These are phyloP conservation scores for Salvelinus namaycush DNA, from an alignment of 2,113 vertebrate genomes.

Conservation along the genomic window DNA sequence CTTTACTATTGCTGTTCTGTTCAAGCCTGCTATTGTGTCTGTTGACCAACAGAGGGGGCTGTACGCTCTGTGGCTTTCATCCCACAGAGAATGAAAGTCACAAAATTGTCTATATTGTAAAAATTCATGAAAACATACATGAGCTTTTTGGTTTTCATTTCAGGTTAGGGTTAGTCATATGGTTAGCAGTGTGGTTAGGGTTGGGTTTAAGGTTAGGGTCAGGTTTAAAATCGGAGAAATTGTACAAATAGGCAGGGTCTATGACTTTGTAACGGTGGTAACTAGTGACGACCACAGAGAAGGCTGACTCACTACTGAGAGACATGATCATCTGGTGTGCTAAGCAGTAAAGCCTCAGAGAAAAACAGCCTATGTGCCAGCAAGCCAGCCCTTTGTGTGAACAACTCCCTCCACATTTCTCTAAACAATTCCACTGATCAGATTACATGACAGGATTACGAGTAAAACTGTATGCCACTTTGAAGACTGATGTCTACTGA, in stretches of 20 bases:
- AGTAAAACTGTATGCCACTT: neutral
- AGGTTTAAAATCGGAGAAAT: too few relatives aligned
- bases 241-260: too few relatives aligned
- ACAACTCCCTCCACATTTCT: neutral
- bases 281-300: neutral
- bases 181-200: too few relatives aligned
- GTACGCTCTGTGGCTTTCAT: neutral
- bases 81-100: too few relatives aligned
- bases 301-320: neutral
- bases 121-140: too few relatives aligned
- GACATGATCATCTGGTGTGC: conserved; percentile 17
- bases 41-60: conserved; percentile 53
- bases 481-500: neutral
- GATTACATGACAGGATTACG: neutral
- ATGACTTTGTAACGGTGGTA: too few relatives aligned
- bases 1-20: neutral
- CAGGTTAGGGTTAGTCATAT: too few relatives aligned
- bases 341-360: neutral
- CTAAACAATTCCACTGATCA: neutral
- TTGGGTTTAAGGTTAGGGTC: too few relatives aligned
- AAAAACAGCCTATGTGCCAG: neutral
- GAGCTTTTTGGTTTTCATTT: too few relatives aligned
- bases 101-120: too few relatives aligned
- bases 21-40: neutral
- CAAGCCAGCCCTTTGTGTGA: neutral